Evolutionary conservation across 2,888 invertebrate genomes (phyloP), one percentile per base, ranked within the genome.

Genomic region (Candidula unifasciata): DNA sequence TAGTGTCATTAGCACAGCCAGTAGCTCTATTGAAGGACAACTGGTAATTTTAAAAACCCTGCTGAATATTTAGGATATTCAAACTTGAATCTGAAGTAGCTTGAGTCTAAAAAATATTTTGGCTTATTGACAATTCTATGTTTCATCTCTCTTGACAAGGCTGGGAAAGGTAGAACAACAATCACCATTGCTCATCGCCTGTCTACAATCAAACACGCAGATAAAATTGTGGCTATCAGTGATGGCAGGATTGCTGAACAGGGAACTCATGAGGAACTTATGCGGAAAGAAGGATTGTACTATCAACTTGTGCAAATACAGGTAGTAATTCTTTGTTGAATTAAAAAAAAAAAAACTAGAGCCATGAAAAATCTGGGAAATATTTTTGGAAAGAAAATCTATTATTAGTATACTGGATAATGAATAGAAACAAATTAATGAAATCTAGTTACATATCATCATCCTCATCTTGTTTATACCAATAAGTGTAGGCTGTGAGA

Each of bases 201-300:
- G 85, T 93, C 94, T 2, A 95, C 95, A 0, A 93, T 95, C 69
- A 88, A 93, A 86, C 93, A 94, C 86, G 94, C 94, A 33, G 94
- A 95, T 88, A 89, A 92, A 66, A 95, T 95, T 76, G 90, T 93
- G 84, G 92, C 91, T 5, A 91, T 95, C 86, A 90, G 93, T 68
- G 95, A 95, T 79, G 97, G 94, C 2, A 84, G 89, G 76, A 93
- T 94, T 57, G 91, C 92, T 2, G 94, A 94, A 89, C 84, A 87
- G 44, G 94, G 94, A n/a, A 93, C 92, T 57, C 95, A 94, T 87
- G 89, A 92, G 35, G 91, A 93, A 81, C 89, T 94, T 27, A 93
- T 94, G 91, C 80, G 88, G 82, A 91, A 94, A 30, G 85, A 88
- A 71, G 94, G 94, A 33, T 84, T 93, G 6, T 94, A 94, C 89